Percentiles rank a stretch among this genome's conserved stretches.
Conservation (phyloP, 2,113 vertebrate genomes). For the Microtus montanus region DNA sequence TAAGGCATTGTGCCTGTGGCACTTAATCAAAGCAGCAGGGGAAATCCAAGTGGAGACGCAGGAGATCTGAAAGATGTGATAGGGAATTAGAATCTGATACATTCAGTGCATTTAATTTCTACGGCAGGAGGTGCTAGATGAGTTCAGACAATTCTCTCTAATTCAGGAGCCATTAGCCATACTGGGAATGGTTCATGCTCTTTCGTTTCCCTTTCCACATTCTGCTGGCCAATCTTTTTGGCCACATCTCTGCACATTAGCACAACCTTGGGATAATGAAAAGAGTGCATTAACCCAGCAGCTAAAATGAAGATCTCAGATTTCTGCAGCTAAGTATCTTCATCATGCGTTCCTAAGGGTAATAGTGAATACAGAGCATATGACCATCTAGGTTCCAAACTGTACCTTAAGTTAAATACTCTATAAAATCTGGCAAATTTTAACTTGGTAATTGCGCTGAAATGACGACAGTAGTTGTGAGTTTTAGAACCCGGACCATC, state of each 20-base stretch:
- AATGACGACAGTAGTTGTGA: slow-evolving; percentile 46
- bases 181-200: background rate
- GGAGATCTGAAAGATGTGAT: slow-evolving; percentile 28
- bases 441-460: slow-evolving; percentile 19
- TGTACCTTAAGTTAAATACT: slow-evolving; percentile 57
- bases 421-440: slow-evolving; percentile 38
- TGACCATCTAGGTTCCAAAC: slow-evolving; percentile 13
- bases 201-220: slow-evolving; percentile 46
- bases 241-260: slow-evolving; percentile 9
- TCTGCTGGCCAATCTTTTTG: slow-evolving; percentile 21
- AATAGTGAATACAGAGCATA: slow-evolving; percentile 38
- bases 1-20: slow-evolving; percentile 30
- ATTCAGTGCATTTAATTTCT: slow-evolving; percentile 59
- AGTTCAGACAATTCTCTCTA: slow-evolving; percentile 33
- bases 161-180: slow-evolving; percentile 36
- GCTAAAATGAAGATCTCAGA: slow-evolving; percentile 50
- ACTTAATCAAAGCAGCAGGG: slow-evolving; percentile 52
- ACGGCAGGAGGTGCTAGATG: slow-evolving; percentile 6
- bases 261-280: slow-evolving; percentile 35
- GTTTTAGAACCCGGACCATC: slow-evolving; percentile 30
- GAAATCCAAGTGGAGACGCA: slow-evolving; percentile 6
- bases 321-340: background rate
- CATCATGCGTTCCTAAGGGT: background rate
- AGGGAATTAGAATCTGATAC: slow-evolving; percentile 44
- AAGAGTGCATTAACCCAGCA: background rate